Base-by-base conservation (phyloP, 2,113 vertebrate genomes). In the Hylia prasina region DNA sequence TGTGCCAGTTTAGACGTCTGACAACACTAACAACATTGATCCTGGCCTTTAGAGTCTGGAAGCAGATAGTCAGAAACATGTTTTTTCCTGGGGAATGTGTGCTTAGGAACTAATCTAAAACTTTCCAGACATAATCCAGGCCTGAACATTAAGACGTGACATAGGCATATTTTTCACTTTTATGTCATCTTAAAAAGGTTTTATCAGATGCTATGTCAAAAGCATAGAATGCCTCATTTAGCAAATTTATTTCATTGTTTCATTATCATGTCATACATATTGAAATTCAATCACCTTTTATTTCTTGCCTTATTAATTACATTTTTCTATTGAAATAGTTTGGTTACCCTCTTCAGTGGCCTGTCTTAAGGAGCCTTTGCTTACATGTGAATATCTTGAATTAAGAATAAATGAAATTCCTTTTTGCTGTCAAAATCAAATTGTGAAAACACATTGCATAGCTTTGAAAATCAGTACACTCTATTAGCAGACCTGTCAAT, bases 401-500 rank as follows among this genome's bases (percentile, higher is more conserved):
- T 97, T 96, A 97, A 68, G 73, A 83, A 96, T 92, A 97, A 98
- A 98, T 98, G 91, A 97, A 98, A 97, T 97, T 96, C 96, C 35
- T 7, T 91, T 97, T 97, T 96, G 76, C 96, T 97, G 93, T 97
- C 96, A 98, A 96, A 97, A 97, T 82, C 86, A 96, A 97, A 97
- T 95, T 96, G 96, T 97, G 94, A 97, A 97, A 98, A 96, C 94
- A 89, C 97, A 95, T 94, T 97, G 93, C 98, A 93, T 82, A 90
- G 90, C 97, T 98, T 96, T 96, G 97, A 97, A 98, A 98, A 98
- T 97, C 98, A 96, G 98, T 98, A 93, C 96, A 98, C 98, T 99
- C 99, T 98, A 98, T 99, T 99, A 99, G 98, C 97, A 98, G 93
- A 97, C 96, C 98, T 99, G 99, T 99, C 99, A 99, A 98, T 98